Evolutionary conservation across 2,888 invertebrate genomes (phyloP).

Genomic region (Platycnemis pennipes): DNA sequence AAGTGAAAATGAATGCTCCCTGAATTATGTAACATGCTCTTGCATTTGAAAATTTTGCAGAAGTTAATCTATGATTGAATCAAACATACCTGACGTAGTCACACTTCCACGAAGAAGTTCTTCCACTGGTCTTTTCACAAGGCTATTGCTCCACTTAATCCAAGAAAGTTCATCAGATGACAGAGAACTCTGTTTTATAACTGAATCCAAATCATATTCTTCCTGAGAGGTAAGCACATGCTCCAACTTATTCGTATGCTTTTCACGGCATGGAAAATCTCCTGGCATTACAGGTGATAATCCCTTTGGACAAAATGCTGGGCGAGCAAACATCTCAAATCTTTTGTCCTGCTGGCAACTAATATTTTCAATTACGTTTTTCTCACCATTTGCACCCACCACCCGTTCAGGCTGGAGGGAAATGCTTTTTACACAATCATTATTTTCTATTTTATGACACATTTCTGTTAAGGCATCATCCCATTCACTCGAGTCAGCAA

Average conservation of each 20-base stretch:
- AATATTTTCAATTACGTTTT: neutral
- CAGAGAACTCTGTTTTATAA: neutral
- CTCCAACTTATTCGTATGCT: neutral
- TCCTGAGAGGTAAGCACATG: neutral
- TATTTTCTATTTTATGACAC: neutral
- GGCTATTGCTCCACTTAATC: neutral
- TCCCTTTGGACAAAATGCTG: slow-evolving; percentile 20
- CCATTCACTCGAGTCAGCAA: neutral
- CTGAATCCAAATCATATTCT: neutral
- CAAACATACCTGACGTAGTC: neutral
- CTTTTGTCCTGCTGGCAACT: neutral
- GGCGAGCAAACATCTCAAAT: slow-evolving; percentile 55
- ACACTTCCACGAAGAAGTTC: neutral
- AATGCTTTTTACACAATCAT: neutral
- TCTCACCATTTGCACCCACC: neutral
- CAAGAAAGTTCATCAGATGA: neutral
- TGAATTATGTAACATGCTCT: too few relatives aligned
- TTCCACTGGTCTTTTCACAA: neutral
- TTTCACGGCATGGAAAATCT: neutral
- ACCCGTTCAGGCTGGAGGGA: neutral
- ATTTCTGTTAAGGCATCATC: neutral
- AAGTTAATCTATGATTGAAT: neutral
- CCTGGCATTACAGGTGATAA: neutral
- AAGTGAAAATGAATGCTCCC: too few relatives aligned
- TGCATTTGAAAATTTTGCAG: too few relatives aligned